A percentile compares a stretch with the other conserved stretches of the same genome.
These are phyloP conservation scores for Phymanthus crucifer DNA, from an alignment of 92 coral and sea anemone genomes.

Conservation along the genomic window DNA sequence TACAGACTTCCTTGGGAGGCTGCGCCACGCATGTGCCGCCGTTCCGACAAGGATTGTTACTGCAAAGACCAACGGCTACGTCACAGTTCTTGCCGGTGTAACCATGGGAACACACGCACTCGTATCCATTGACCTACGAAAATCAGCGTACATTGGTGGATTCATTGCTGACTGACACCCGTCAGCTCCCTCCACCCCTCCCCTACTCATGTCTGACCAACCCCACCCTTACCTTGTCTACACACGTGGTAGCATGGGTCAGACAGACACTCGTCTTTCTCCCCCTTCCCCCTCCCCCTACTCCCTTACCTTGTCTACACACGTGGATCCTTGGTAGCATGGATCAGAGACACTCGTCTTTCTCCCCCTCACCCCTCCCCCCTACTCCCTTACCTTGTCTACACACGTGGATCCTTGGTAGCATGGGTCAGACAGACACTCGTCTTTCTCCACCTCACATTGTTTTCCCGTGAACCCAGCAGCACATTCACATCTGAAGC, in stretches of 20 bases:
- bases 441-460: constrained; percentile 82
- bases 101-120: constrained; percentile 87
- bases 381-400: constrained; percentile 68
- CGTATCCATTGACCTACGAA: constrained; percentile 78
- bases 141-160: too few species aligned
- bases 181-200: neutral
- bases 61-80: constrained; percentile 69
- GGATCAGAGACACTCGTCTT: constrained; percentile 62
- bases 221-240: constrained; percentile 92
- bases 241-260: constrained; percentile 92
- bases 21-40: constrained; percentile 72
- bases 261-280: constrained; percentile 69
- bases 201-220: too few species aligned
- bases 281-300: neutral
- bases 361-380: neutral
- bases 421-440: constrained; percentile 94
- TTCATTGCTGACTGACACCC: too few species aligned
- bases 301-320: constrained; percentile 77
- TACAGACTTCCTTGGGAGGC: constrained; percentile 67
- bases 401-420: constrained; percentile 90
- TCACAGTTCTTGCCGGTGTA: constrained; percentile 84
- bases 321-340: too few species aligned
- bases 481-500: constrained; percentile 72
- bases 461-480: constrained; percentile 81
- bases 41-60: constrained; percentile 72